Base-by-base conservation (phyloP, 2,888 invertebrate genomes). In the Luperina nickerlii region DNA sequence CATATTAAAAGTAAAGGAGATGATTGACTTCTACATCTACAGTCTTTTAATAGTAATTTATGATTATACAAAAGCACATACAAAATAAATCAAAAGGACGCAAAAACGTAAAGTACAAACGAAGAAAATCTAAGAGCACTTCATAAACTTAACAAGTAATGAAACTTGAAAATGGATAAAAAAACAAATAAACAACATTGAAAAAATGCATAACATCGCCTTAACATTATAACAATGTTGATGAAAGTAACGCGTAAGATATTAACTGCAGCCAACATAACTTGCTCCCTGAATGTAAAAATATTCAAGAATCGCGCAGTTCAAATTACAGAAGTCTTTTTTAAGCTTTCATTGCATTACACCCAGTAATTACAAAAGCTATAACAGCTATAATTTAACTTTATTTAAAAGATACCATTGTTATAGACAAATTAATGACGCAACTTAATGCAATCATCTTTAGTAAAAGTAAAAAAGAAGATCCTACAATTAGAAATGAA, bases 291-390 rank as follows among this genome's bases (percentile, higher is more conserved):
- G 27, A 13, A 51, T 13, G 11, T 4, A 2, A 57, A 57, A 70
- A 54, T 2, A 54, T 8, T 54, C 6, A 15, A 27, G 0, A 42
- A 62, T 45, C 73, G 6, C 45, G 11, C 13, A 54, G 77, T 60
- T 74, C 86, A 78, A 74, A 0, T 74, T 65, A 65, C 42, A 65
- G 54, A 54, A 51, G 69, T 32, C 13, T 18, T 62, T 63, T 2
- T 57, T 72, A 32, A 68, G 62, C 76, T 87, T 78, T 81, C 73
- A 67, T 88, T 77, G 51, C 70, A 77, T 78, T 76, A 69, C 66
- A 20, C 48, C n/a, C 42, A 79, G 73, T 78, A 79, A 88, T 83
- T 83, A 83, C 66, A 60, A 42, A 63, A n/a, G 51, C 54, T 75
- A 71, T 69, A 69, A 71, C 38, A 66, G 57, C 32, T 76, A 38